Conservation (phyloP, 1,140 invertebrate genomes). For the Sitophilus oryzae region DNA sequence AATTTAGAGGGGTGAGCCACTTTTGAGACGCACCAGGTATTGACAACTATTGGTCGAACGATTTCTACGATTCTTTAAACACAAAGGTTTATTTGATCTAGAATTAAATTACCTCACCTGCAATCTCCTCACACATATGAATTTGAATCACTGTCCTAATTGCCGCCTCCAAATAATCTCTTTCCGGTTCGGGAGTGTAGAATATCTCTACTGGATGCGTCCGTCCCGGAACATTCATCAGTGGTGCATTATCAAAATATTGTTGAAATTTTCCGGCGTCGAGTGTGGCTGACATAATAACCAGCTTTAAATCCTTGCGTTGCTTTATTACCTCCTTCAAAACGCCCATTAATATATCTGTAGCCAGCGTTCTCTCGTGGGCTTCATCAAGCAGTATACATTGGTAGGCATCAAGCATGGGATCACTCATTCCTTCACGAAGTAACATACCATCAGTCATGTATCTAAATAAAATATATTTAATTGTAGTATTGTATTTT, state of each 20-base stretch:
- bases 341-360: constrained; percentile 98
- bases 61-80: too few species aligned
- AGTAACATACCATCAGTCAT: constrained; percentile 99
- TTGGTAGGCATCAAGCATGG: constrained; percentile 93
- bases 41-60: too few species aligned
- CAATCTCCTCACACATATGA: constrained; percentile 95
- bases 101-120: too few species aligned
- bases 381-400: constrained; percentile 97
- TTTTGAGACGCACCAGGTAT: too few species aligned
- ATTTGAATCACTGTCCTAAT: constrained; percentile 99
- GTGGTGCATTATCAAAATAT: constrained; percentile 96
- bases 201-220: constrained; percentile 98
- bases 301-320: constrained; percentile 88
- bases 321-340: constrained; percentile 97
- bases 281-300: constrained; percentile 99
- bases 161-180: constrained; percentile 97
- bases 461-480: constrained; percentile 55
- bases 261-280: constrained; percentile 99
- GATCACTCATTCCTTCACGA: constrained; percentile 98
- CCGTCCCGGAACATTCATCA: constrained; percentile 97
- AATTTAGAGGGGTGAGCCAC: too few species aligned
- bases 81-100: too few species aligned
- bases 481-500: background rate
- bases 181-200: constrained; percentile 97
- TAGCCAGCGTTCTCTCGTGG: constrained; percentile 96